Base-by-base conservation (phyloP, 2,797 vertebrate species). In the Muscicapa striata region DNA sequence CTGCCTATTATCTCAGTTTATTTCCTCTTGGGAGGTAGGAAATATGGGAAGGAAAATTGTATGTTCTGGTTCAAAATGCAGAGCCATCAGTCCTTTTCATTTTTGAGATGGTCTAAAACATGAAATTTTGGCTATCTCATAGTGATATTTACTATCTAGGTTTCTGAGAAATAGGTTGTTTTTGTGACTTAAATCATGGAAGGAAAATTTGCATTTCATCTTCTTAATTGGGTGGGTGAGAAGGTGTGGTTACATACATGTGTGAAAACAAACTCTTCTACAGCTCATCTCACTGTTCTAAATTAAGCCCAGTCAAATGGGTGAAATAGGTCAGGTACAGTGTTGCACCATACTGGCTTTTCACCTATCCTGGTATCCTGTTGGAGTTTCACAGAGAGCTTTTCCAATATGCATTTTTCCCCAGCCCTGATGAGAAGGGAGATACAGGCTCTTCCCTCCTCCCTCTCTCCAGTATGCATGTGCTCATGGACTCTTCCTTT, bases 21-120 rank as follows among this genome's bases (percentile, higher is more conserved):
- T 85, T 84, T 94, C 66, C 73, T 90, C 85, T 63, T 86, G 87
- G 70, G 84, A 96, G 45, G 51, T 21, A 81, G 70, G 61, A 86
- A 80, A 63, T 63, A 7, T 14, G 59, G 86, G 73, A 93, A 81
- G 51, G 36, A 78, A 78, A 79, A 63, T 45, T 40, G 6, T 52
- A 26, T 30, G 22, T 55, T 81, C 51, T 72, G 36, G 32, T 75
- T 41, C 29, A 84, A 91, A 89, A 84, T n/a, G 16, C 22, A 45
- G 58, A 81, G 51, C 46, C 5, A 1, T 68, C 15, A 45, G 29
- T 77, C 3, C 2, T 54, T 91, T 69, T 57, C 1, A 1, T 76
- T 93, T 83, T 74, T 52, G 58, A 4, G 58, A 21, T 20, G 30
- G 17, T 46, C 58, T 79, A 57, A 22, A 24, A 3, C 41, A 26